phyloP scores from a whole-genome alignment of 2,888 invertebrate genomes.

The Cryptus viduatorius region DNA sequence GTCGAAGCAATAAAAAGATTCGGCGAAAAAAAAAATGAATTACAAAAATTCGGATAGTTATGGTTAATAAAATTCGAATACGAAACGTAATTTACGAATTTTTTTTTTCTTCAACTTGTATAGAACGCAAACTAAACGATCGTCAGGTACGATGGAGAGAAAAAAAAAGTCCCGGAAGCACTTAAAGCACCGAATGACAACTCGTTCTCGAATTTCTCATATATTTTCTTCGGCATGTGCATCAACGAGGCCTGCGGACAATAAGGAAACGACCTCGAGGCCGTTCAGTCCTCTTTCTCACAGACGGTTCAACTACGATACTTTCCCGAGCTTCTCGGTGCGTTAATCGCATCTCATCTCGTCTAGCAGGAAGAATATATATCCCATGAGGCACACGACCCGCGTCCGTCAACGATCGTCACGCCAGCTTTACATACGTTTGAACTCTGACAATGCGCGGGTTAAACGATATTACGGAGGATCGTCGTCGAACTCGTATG shows the following conservation, averaged over 20 bases:
- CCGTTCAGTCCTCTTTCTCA: constrained; percentile 70
- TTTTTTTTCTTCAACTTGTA: too few species aligned
- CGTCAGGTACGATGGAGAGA: too few species aligned
- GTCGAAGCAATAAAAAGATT: too few species aligned
- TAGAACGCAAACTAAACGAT: too few species aligned
- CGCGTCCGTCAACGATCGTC: constrained; percentile 77
- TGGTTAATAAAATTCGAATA: too few species aligned
- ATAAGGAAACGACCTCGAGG: constrained; percentile 76
- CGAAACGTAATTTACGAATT: too few species aligned
- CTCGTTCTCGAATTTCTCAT: constrained; percentile 49
- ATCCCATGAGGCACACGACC: constrained; percentile 58
- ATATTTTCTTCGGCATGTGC: constrained; percentile 37
- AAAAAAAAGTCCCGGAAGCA: constrained; percentile 42
- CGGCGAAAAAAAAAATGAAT: too few species aligned
- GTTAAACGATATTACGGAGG: constrained; percentile 81
- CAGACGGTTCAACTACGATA: constrained; percentile 37
- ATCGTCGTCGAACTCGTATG: constrained; percentile 65
- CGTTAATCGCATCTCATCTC: constrained; percentile 36
- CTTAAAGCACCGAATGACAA: constrained; percentile 37
- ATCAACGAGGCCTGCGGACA: constrained; percentile 64
- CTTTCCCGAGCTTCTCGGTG: constrained; percentile 6
- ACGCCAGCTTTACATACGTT: constrained; percentile 81
- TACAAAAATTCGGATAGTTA: too few species aligned
- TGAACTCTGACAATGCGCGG: constrained; percentile 80
- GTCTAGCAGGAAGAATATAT: constrained; percentile 27